Evolutionary conservation across 2,888 invertebrate species (phyloP).

Genomic region (Aradus depressus): DNA sequence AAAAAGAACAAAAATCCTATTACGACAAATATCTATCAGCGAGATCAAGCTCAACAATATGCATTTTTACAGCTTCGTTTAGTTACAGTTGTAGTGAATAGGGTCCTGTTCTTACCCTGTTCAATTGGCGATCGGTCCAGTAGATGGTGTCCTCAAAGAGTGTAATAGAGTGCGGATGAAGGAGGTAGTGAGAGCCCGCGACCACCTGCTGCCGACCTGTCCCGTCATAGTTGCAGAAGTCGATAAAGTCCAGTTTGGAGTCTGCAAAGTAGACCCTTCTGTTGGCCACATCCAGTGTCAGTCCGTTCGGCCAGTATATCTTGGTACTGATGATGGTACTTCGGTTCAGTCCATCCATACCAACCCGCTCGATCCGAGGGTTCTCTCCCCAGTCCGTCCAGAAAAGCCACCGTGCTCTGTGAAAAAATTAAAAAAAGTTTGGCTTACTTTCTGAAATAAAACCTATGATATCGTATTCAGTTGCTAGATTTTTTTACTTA

Average conservation of each 20-base stretch:
- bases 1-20: background rate
- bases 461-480: too few relatives aligned
- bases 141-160: constrained; percentile 93
- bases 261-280: constrained; percentile 94
- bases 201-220: constrained; percentile 77
- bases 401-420: constrained; percentile 65
- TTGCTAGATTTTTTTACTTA: too few relatives aligned
- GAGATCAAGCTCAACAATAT: background rate
- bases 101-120: constrained; percentile 51
- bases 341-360: constrained; percentile 88
- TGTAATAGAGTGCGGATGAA: constrained; percentile 91
- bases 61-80: too few relatives aligned
- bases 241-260: constrained; percentile 93
- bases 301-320: constrained; percentile 96
- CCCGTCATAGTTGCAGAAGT: constrained; percentile 95
- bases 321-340: constrained; percentile 80
- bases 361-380: constrained; percentile 88
- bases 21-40: background rate
- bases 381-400: constrained; percentile 99
- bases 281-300: constrained; percentile 90
- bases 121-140: constrained; percentile 91
- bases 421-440: too few relatives aligned
- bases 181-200: constrained; percentile 77
- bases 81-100: too few relatives aligned
- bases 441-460: too few relatives aligned